phyloP scores from a whole-genome alignment of 30 jellyfish, hydroid and myxozoan species.

The Cassiopea andromeda region DNA sequence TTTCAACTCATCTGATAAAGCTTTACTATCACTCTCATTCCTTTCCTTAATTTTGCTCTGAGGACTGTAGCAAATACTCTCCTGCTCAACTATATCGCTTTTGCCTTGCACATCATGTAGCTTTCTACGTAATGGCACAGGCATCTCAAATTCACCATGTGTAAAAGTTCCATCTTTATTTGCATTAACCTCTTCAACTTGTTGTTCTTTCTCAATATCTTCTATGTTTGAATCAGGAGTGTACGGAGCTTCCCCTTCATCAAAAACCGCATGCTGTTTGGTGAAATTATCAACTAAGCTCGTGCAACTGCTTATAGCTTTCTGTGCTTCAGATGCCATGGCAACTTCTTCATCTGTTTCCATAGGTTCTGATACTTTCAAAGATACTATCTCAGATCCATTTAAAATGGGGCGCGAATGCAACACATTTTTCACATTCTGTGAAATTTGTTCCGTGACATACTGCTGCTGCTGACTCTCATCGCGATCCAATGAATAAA shows the following conservation, averaged over 20 bases:
- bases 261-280: constrained; percentile 13
- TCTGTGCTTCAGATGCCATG: not conserved
- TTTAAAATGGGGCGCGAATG: not conserved
- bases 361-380: not conserved
- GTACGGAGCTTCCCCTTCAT: not conserved
- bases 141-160: not conserved
- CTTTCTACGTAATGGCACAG: too few species aligned
- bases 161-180: too few species aligned
- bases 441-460: constrained; percentile 10
- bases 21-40: too few species aligned
- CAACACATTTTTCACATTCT: not conserved
- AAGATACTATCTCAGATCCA: not conserved
- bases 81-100: too few species aligned
- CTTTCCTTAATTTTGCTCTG: too few species aligned
- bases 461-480: constrained; percentile 35
- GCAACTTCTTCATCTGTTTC: not conserved
- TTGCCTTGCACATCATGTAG: too few species aligned
- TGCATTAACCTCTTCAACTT: not conserved
- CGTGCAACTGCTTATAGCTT: not conserved
- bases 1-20: too few species aligned
- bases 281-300: constrained; percentile 6
- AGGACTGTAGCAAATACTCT: too few species aligned
- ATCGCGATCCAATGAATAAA: constrained; percentile 83
- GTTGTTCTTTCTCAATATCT: not conserved
- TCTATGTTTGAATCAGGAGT: not conserved